These are phyloP conservation scores for Xyrichtys novacula DNA, from an alignment of 2,797 vertebrate species.

Conservation along the genomic window DNA sequence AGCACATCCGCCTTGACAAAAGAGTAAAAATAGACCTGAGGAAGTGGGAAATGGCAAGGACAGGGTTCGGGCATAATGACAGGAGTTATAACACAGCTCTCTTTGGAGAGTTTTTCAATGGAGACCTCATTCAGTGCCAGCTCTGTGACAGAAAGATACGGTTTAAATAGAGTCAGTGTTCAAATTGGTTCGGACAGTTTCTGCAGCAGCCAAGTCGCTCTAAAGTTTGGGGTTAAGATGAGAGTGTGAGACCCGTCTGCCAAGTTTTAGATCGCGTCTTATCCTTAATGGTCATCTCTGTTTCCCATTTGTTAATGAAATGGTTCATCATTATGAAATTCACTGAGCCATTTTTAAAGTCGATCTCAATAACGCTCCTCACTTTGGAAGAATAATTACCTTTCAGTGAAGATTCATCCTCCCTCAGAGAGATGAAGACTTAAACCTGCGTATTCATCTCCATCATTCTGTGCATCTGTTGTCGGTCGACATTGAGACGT, in stretches of 20 bases:
- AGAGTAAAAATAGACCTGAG: conserved; percentile 61
- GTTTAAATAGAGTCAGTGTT: neutral
- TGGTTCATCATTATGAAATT: conserved; percentile 13
- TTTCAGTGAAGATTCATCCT: neutral
- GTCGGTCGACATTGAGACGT: conserved; percentile 28
- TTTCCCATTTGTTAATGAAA: conserved; percentile 34
- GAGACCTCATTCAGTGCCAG: conserved; percentile 22
- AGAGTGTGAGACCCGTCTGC: neutral
- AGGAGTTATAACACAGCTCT: neutral
- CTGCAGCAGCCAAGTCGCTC: neutral
- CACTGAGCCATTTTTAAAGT: neutral
- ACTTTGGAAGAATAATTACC: conserved; percentile 1
- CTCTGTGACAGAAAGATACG: conserved; percentile 2
- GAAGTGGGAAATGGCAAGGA: conserved; percentile 34
- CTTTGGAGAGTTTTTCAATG: conserved; percentile 29
- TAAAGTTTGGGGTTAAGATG: conserved; percentile 7
- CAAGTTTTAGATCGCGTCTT: neutral
- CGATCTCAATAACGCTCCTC: neutral
- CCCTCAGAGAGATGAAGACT: neutral
- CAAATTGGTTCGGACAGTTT: neutral
- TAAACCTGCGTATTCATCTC: too few relatives aligned
- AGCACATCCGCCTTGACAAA: conserved; percentile 45
- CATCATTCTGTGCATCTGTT: too few relatives aligned
- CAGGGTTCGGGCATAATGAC: conserved; percentile 39
- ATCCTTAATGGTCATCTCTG: conserved; percentile 4